Percentiles rank a stretch among this genome's conserved stretches.
phyloP scores from a whole-genome alignment of 2,888 invertebrate genomes.

The Linnaemya vulpina region DNA sequence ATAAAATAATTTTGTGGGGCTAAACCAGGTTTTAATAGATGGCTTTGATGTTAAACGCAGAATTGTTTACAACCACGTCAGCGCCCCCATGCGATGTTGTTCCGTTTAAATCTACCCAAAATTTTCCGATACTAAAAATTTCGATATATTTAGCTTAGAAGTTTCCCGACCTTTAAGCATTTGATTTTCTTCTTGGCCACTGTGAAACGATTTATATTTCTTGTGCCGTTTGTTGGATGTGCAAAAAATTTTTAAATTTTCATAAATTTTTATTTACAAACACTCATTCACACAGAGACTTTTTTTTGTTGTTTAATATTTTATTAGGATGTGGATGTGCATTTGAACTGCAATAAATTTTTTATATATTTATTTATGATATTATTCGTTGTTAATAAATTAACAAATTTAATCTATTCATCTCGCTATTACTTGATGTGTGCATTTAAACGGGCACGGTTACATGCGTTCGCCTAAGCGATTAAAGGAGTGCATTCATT shows the following conservation, averaged over 20 bases:
- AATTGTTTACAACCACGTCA: too few relatives aligned
- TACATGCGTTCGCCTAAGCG: not conserved
- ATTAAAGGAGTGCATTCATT: slow-evolving; percentile 41
- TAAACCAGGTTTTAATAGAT: too few relatives aligned
- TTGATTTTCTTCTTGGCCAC: not conserved
- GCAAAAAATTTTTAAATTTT: slow-evolving; percentile 37
- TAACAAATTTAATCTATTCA: slow-evolving; percentile 53
- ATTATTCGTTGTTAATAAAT: slow-evolving; percentile 58
- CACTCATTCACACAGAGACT: too few relatives aligned
- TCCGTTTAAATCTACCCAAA: too few relatives aligned
- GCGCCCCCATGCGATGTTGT: too few relatives aligned
- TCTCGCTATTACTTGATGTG: slow-evolving; percentile 52
- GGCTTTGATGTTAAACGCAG: too few relatives aligned
- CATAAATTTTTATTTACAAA: slow-evolving; percentile 41
- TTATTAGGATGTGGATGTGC: slow-evolving; percentile 1
- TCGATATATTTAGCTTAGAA: too few relatives aligned
- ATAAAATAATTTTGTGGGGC: too few relatives aligned
- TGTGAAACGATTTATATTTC: slow-evolving; percentile 12
- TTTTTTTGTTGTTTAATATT: not conserved
- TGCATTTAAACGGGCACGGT: slow-evolving; percentile 24
- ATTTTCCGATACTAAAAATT: too few relatives aligned
- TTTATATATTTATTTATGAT: slow-evolving; percentile 54
- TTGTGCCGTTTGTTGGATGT: slow-evolving; percentile 26
- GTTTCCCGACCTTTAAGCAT: too few relatives aligned
- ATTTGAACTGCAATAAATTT: slow-evolving; percentile 25